These are phyloP conservation scores for Drosophila sordidula DNA, from an alignment of 2,888 invertebrate genomes.

Conservation along the genomic window DNA sequence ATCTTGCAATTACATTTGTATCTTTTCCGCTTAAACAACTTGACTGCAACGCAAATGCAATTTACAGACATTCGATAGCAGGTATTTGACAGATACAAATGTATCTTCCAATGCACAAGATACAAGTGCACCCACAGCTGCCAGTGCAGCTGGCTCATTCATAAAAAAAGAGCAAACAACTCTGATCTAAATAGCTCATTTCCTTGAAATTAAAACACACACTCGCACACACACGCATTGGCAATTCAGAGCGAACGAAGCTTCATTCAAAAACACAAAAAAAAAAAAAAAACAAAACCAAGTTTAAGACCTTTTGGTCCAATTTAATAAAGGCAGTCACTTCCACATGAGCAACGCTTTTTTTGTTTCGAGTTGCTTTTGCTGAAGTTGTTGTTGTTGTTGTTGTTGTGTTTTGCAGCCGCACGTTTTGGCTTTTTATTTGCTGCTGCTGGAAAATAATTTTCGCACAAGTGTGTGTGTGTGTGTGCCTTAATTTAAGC, in stretches of 20 bases:
- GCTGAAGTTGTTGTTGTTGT: background rate
- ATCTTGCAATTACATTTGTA: constrained; percentile 6
- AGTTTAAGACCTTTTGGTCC: constrained; percentile 58
- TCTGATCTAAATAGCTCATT: constrained; percentile 70
- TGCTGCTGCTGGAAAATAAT: constrained; percentile 74
- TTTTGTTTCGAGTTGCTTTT: constrained; percentile 9
- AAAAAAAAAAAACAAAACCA: constrained; percentile 12
- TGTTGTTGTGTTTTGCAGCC: constrained; percentile 48
- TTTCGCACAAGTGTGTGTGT: constrained; percentile 59
- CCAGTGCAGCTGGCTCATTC: constrained; percentile 59
- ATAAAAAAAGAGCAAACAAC: constrained; percentile 33
- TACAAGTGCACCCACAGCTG: constrained; percentile 35
- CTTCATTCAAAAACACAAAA: constrained; percentile 58
- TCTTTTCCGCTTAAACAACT: no score
- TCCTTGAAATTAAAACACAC: constrained; percentile 68
- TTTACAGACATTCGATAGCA: no score
- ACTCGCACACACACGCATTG: constrained; percentile 11
- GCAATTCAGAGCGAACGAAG: constrained; percentile 16
- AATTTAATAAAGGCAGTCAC: constrained; percentile 61
- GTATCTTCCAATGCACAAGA: background rate
- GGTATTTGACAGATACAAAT: constrained; percentile 9
- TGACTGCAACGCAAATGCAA: no score
- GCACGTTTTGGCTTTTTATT: constrained; percentile 78
- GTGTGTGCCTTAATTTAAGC: constrained; percentile 79
- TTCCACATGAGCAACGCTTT: constrained; percentile 54